A percentile compares a stretch with the other conserved stretches of the same genome.
Evolutionary conservation across 2,888 invertebrate species (phyloP).

Genomic region (Micropterix aruncella): DNA sequence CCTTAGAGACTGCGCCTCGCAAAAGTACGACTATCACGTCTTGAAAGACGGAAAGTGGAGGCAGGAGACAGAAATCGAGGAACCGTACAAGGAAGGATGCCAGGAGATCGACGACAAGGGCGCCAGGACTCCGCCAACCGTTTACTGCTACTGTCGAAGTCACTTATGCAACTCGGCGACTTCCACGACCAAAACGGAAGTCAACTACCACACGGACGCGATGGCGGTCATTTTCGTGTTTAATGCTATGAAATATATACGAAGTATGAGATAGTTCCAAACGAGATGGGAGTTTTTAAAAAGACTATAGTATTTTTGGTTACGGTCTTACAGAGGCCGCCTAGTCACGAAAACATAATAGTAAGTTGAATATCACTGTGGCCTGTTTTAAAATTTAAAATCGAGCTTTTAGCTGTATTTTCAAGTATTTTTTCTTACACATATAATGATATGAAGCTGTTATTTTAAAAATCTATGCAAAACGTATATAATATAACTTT

Average conservation of each 20-base stretch:
- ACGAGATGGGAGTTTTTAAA: background rate
- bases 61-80: constrained; percentile 46
- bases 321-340: too few relatives aligned
- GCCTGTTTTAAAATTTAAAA: too few relatives aligned
- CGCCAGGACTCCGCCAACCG: constrained; percentile 40
- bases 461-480: too few relatives aligned
- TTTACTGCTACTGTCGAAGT: constrained; percentile 59
- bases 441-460: too few relatives aligned
- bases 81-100: constrained; percentile 62
- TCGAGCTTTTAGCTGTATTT: too few relatives aligned
- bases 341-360: too few relatives aligned
- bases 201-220: constrained; percentile 38
- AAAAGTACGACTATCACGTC: constrained; percentile 49
- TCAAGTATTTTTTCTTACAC: too few relatives aligned
- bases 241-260: constrained; percentile 44
- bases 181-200: constrained; percentile 25
- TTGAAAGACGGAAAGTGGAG: constrained; percentile 51
- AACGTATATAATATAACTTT: too few relatives aligned
- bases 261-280: constrained; percentile 30
- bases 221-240: constrained; percentile 48
- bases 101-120: constrained; percentile 47
- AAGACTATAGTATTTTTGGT: background rate
- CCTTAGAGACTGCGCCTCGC: constrained; percentile 59
- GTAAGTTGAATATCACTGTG: too few relatives aligned
- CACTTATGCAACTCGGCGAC: constrained; percentile 55